Percentiles rank a stretch among this genome's conserved stretches.
Conservation (phyloP, 2,113 vertebrate genomes). For the Pithys albifrons region DNA sequence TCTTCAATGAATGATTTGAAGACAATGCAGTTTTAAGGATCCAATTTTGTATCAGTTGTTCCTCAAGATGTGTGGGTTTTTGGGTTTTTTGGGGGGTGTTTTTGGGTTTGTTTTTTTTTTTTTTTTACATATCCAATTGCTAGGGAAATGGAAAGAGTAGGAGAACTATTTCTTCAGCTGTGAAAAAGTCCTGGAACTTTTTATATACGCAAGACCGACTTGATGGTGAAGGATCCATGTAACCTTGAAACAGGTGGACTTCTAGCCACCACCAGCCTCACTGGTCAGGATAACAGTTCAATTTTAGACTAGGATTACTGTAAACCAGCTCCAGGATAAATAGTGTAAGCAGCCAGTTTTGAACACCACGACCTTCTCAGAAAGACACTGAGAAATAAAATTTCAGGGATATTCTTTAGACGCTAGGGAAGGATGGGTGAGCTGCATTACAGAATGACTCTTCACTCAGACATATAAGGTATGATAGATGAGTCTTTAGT, state of each 20-base stretch:
- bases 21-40: background rate
- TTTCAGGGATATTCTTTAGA: background rate
- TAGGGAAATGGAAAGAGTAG: background rate
- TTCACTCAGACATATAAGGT: background rate
- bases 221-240: background rate
- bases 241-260: background rate
- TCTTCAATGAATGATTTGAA: background rate
- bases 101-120: background rate
- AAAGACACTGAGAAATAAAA: constrained; percentile 17
- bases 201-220: background rate
- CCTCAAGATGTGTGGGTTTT: background rate
- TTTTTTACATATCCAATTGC: background rate
- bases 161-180: background rate
- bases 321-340: background rate
- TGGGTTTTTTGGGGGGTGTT: background rate
- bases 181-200: background rate
- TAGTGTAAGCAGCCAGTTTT: background rate
- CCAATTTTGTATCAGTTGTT: background rate
- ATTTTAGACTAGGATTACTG: background rate
- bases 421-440: constrained; percentile 11
- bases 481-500: constrained; percentile 46
- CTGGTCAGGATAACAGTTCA: background rate
- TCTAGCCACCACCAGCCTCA: background rate
- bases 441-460: constrained; percentile 25
- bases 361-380: background rate